Conservation (phyloP, 2,113 vertebrate species). For the Podarcis muralis region DNA sequence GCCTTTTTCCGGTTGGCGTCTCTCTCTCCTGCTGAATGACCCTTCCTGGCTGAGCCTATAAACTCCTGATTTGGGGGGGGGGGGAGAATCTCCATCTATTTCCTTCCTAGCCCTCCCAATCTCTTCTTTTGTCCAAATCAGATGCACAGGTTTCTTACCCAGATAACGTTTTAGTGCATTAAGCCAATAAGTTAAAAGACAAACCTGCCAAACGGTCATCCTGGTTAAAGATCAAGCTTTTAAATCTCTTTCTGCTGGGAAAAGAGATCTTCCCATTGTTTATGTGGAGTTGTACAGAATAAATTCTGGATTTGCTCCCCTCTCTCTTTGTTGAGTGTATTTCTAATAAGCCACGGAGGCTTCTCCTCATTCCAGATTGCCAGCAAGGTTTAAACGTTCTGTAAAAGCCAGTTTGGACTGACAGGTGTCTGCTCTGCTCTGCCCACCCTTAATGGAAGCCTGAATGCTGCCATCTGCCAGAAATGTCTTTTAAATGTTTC, state of each 20-base stretch:
- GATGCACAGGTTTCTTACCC: too few relatives aligned
- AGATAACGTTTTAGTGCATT: not conserved
- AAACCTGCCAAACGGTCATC: too few relatives aligned
- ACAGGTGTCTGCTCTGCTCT: not conserved
- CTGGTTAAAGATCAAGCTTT: not conserved
- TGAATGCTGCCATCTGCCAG: too few relatives aligned
- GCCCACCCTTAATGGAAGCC: not conserved
- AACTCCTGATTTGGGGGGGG: not conserved
- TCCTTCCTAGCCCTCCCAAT: not conserved
- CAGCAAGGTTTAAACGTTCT: not conserved
- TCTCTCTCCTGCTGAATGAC: not conserved
- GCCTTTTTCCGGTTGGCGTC: not conserved
- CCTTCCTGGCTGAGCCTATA: too few relatives aligned
- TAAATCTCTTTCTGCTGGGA: not conserved
- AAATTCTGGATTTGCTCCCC: not conserved
- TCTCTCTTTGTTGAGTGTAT: not conserved
- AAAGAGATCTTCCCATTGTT: too few relatives aligned
- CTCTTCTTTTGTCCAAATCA: not conserved
- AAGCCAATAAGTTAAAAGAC: too few relatives aligned
- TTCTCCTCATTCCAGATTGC: not conserved
- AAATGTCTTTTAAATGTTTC: not conserved
- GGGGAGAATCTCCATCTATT: too few relatives aligned
- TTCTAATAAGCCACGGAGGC: too few relatives aligned
- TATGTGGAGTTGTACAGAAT: not conserved
- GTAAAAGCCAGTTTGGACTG: not conserved